Evolutionary conservation across 1,140 invertebrate species (phyloP), one percentile per base, ranked within the genome.

Genomic region (Stenopsyche tienmushanensis): DNA sequence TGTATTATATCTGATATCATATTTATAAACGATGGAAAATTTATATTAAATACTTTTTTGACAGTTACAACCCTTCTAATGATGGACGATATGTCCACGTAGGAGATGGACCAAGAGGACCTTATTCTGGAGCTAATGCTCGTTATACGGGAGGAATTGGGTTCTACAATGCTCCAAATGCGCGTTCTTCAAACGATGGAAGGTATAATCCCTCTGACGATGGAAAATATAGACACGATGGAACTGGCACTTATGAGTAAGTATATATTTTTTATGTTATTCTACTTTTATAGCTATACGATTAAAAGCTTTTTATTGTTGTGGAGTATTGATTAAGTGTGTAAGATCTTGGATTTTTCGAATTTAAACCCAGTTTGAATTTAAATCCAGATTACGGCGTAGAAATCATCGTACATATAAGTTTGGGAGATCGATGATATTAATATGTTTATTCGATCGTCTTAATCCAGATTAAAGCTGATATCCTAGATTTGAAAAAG

Each of bases 181-280:
- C 17, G 8, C 49, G 42, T 24, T 23, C 39, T 18, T 44, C 21
- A 34, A 55, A 60, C 47, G 49, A 64, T 44, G 62, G 62, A 41
- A 67, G 66, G 47, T 78, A 77, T 29, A 26, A 72, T 0, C 72
- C 73, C 1, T 65, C 58, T 5, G 73, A 72, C 53, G 75, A 76
- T 54, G 76, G 77, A 5, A 71, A 73, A 13, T 64, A 73, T 60
- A 39, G 58, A 2, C 64, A 55, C 18, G 57, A 71, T 63, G 59
- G 59, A 26, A 64, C 54, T 20, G 67, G 70, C 42, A 58, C 7
- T 62, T 78, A 78, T 67, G 68, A 75, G 24, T 76, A 77, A 21
- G 34, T 58, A 60, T 60, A 17, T 10, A 25, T 1, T 23, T 60
- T 41, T 58, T 58, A 17, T 20, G 24, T 41, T 41, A 21, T 41